These are phyloP conservation scores for Donacobius atricapilla DNA, from an alignment of 2,113 vertebrate genomes.

Conservation along the genomic window DNA sequence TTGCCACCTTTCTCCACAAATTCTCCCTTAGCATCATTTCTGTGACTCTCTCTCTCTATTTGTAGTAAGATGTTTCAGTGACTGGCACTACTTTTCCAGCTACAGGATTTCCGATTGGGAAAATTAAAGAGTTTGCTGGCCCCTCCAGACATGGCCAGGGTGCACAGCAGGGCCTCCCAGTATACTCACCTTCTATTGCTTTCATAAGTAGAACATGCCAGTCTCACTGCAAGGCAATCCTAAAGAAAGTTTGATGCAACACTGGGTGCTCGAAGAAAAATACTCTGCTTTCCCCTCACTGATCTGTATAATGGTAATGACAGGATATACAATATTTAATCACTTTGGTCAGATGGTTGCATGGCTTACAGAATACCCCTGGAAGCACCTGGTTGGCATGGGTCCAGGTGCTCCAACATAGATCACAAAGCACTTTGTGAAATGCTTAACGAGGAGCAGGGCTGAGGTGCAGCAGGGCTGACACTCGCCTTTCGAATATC, in stretches of 20 bases:
- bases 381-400: background rate
- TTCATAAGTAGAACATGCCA: background rate
- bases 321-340: background rate
- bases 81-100: background rate
- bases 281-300: background rate
- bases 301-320: background rate
- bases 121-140: background rate
- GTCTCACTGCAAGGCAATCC: background rate
- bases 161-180: background rate
- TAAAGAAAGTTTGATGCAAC: background rate
- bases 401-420: background rate
- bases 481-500: rapidly evolving
- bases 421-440: background rate
- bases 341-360: background rate
- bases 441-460: background rate
- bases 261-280: rapidly evolving
- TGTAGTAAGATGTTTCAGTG: background rate
- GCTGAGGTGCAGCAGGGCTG: background rate
- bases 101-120: background rate
- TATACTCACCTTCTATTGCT: background rate
- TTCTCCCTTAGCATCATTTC: background rate
- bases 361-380: background rate
- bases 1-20: background rate
- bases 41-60: background rate
- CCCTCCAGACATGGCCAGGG: background rate